Evolutionary conservation across 2,113 vertebrate genomes (phyloP).

Genomic region (Notiomystis cincta): DNA sequence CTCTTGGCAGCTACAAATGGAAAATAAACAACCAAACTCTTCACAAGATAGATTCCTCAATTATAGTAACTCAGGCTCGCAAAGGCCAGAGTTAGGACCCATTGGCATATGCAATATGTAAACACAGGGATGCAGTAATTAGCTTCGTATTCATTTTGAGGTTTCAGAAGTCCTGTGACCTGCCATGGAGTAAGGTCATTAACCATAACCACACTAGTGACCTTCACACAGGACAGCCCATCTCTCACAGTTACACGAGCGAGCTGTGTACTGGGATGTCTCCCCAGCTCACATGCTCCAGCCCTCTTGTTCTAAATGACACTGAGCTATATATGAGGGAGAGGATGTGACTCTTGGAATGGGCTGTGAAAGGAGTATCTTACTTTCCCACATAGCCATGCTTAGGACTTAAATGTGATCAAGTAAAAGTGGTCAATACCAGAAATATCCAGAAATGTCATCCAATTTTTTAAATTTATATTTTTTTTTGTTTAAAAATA

Average conservation of each 20-base stretch:
- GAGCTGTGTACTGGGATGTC: constrained; percentile 18
- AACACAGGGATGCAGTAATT: constrained; percentile 91
- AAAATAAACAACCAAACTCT: constrained; percentile 75
- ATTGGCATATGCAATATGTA: constrained; percentile 83
- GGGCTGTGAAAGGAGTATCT: neutral
- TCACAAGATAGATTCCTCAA: constrained; percentile 65
- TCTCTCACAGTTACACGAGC: constrained; percentile 36
- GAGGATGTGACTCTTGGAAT: neutral
- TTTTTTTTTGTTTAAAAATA: neutral
- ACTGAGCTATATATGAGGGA: neutral
- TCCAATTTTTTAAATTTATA: neutral
- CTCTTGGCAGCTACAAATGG: constrained; percentile 69
- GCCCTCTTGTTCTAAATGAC: neutral
- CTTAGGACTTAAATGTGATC: neutral
- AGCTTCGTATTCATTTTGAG: constrained; percentile 80
- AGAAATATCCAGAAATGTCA: neutral
- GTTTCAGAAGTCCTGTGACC: constrained; percentile 76
- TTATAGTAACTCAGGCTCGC: constrained; percentile 58
- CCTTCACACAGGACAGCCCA: constrained; percentile 67
- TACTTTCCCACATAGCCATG: neutral
- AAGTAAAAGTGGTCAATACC: neutral
- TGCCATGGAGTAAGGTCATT: constrained; percentile 79
- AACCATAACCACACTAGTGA: constrained; percentile 77
- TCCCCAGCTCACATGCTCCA: neutral
- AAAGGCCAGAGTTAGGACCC: constrained; percentile 77